A percentile compares a stretch with the other conserved stretches of the same genome.
Conservation (phyloP, 2,797 vertebrate genomes). For the Sebastes steindachneri region DNA sequence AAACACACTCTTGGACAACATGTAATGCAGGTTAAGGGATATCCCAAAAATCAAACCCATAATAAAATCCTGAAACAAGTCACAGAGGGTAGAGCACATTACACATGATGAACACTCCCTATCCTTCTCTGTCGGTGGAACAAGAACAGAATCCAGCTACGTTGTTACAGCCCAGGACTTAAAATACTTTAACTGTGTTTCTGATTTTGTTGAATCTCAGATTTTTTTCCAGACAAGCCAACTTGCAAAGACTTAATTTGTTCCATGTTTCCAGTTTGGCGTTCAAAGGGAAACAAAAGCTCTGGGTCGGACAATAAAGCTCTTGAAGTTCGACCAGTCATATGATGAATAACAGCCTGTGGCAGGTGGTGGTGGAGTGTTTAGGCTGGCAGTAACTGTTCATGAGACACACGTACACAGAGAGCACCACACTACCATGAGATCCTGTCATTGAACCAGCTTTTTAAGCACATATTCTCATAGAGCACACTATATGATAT, state of each 20-base stretch:
- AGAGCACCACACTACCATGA: not conserved
- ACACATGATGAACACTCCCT: not conserved
- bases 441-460: not conserved
- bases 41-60: no score
- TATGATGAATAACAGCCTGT: constrained; percentile 7
- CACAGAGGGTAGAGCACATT: not conserved
- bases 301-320: not conserved
- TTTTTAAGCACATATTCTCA: no score
- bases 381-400: not conserved
- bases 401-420: not conserved
- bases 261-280: not conserved
- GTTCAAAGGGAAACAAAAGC: not conserved
- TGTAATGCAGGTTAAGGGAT: no score
- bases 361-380: not conserved
- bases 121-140: not conserved
- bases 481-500: no score
- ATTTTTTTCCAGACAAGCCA: not conserved
- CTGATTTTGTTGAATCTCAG: not conserved
- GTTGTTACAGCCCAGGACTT: no score
- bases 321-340: constrained; percentile 5
- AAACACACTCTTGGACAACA: no score
- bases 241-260: no score
- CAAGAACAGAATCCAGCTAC: not conserved
- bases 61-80: no score
- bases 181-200: not conserved